Conservation (phyloP, 2,888 invertebrate genomes). For the Ferrisia virgata region DNA sequence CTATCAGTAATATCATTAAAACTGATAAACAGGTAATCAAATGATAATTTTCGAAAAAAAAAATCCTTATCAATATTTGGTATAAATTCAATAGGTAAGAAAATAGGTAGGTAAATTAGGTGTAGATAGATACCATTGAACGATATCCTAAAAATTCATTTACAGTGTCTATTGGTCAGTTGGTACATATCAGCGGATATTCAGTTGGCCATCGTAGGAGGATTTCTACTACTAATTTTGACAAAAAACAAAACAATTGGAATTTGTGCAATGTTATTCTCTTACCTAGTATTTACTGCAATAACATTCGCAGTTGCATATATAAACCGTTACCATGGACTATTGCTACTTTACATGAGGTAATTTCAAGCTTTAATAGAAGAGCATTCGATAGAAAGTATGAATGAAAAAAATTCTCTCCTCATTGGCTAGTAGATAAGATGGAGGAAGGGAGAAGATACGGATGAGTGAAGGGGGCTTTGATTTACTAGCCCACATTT, state of each 20-base stretch:
- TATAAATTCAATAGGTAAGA: too few relatives aligned
- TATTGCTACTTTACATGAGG: neutral
- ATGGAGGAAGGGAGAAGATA: too few relatives aligned
- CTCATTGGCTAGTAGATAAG: too few relatives aligned
- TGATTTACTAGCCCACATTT: too few relatives aligned
- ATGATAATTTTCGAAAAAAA: too few relatives aligned
- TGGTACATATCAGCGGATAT: constrained; percentile 46
- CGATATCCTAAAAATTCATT: neutral
- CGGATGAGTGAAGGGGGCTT: too few relatives aligned
- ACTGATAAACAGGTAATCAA: constrained; percentile 48
- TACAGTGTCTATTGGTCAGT: constrained; percentile 39
- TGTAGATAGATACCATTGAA: neutral
- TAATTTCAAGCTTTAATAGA: too few relatives aligned
- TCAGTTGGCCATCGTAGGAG: constrained; percentile 32
- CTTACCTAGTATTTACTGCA: neutral
- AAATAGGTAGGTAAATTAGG: too few relatives aligned
- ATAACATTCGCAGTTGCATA: neutral
- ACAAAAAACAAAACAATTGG: neutral
- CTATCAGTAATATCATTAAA: constrained; percentile 49
- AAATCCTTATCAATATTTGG: too few relatives aligned
- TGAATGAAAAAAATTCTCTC: neutral
- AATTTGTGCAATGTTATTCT: neutral
- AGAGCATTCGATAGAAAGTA: too few relatives aligned
- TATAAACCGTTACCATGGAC: neutral
- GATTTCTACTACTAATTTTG: neutral